Conservation (phyloP, 2,888 invertebrate genomes). For the Scotopteryx bipunctaria region DNA sequence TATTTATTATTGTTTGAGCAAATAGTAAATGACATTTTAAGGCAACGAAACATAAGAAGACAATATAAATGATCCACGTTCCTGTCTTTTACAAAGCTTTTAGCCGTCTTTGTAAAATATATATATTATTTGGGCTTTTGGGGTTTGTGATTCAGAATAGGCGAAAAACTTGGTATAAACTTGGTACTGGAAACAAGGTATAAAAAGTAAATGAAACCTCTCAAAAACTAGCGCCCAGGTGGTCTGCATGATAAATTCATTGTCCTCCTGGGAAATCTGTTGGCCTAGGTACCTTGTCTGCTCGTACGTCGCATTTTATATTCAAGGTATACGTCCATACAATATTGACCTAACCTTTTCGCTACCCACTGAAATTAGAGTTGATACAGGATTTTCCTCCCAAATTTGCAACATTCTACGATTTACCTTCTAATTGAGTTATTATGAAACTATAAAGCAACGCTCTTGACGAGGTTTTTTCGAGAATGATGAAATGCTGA, state of each 20-base stretch:
- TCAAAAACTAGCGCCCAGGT: conserved; percentile 8
- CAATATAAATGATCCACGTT: too few relatives aligned
- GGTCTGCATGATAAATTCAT: conserved; percentile 33
- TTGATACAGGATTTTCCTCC: too few relatives aligned
- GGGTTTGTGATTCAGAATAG: too few relatives aligned
- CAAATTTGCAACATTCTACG: too few relatives aligned
- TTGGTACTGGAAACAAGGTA: conserved; percentile 7
- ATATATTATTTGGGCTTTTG: conserved; percentile 4
- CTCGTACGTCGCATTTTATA: conserved; percentile 25
- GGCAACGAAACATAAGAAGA: too few relatives aligned
- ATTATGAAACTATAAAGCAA: background rate
- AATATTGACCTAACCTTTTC: conserved; percentile 18
- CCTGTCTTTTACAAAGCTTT: background rate
- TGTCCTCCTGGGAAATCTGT: conserved; percentile 32
- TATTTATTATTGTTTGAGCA: too few relatives aligned
- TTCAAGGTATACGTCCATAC: conserved; percentile 24
- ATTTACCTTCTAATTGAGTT: too few relatives aligned
- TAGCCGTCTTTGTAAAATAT: background rate
- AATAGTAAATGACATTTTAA: too few relatives aligned
- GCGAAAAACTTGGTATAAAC: background rate
- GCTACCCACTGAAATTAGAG: background rate
- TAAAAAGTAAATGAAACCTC: conserved; percentile 15
- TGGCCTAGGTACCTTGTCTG: conserved; percentile 24
- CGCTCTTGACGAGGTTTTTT: conserved; percentile 5
- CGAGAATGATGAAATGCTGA: conserved; percentile 12